Conservation (phyloP, 1,140 invertebrate species). For the Wasmannia auropunctata region DNA sequence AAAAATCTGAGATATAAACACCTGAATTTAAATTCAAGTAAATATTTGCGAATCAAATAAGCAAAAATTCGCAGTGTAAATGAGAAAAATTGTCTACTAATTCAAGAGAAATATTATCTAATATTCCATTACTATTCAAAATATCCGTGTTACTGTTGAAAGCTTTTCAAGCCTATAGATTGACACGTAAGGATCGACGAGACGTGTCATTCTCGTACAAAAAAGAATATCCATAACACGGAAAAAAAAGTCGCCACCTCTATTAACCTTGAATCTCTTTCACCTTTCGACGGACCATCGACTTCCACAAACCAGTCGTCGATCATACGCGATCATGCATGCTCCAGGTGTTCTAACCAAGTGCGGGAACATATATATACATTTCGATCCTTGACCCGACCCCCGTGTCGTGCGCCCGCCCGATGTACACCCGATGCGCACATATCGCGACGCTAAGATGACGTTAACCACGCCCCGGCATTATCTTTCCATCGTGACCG, state of each 20-base stretch:
- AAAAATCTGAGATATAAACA: neutral
- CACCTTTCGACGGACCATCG: constrained; percentile 66
- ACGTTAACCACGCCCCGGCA: constrained; percentile 60
- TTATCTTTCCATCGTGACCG: constrained; percentile 64
- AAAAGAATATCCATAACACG: constrained; percentile 39
- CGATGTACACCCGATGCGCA: constrained; percentile 13
- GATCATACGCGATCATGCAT: constrained; percentile 58
- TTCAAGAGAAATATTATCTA: neutral
- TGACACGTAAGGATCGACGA: neutral
- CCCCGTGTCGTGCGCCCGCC: neutral
- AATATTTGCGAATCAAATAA: neutral
- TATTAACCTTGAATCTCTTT: constrained; percentile 76
- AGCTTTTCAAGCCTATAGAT: neutral
- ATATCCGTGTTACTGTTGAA: neutral
- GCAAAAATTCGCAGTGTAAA: neutral
- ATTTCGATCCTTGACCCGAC: constrained; percentile 63
- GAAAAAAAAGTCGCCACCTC: constrained; percentile 68
- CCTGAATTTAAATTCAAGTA: neutral
- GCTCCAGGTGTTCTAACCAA: constrained; percentile 51
- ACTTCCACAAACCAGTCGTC: constrained; percentile 68
- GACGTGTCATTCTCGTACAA: neutral
- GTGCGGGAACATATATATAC: constrained; percentile 38
- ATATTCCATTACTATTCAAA: neutral
- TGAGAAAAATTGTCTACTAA: neutral
- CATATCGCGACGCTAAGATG: constrained; percentile 56